Base-by-base conservation (phyloP, 1,140 invertebrate species). In the Metopolophium dirhodum region DNA sequence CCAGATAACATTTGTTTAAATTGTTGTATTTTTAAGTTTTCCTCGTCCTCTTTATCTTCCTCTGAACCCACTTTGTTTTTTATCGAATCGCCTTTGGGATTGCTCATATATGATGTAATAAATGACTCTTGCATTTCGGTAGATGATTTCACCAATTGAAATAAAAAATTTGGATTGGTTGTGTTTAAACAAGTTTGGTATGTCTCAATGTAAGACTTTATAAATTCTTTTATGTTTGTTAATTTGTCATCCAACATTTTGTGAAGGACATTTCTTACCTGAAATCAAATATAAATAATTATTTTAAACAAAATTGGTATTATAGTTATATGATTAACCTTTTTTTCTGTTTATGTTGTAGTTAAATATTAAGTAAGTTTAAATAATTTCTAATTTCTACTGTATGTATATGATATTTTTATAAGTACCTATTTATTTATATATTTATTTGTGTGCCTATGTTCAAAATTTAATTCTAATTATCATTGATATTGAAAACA, bases 131-230 rank as follows among this genome's bases (percentile, higher is more conserved):
- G 54, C 26, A 61, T 61, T 35, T 68, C 30, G 26, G 61, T 22
- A 45, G n/a, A 57, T 41, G 51, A 61, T 47, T 90, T 68, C 6
- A 90, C 89, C 45, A 90, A 45, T n/a, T 90, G 23, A 14, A 68
- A 45, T 9, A 90, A 68, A 45, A 90, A 90, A 61, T 90, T 57
- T 26, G 89, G 57, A 68, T 90, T 90, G 41, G 35, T 61, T 45
- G 89, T 90, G 9, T 90, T 61, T 90, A 90, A 45, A 90, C 89
- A 90, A 7, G 37, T 26, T 30, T 90, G 89, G n/a, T 90, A 45
- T 26, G 89, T 90, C 30, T 90, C 54, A 47, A 90, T 90, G 35
- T 61, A 90, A 6, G 89, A 68, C 45, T 41, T 41, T 30, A 90
- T 68, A 68, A 61, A 90, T 26, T 90, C 37, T 90, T 90, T 90